phyloP scores from a whole-genome alignment of 1,140 invertebrate species.

The Agrypnia vestita region DNA sequence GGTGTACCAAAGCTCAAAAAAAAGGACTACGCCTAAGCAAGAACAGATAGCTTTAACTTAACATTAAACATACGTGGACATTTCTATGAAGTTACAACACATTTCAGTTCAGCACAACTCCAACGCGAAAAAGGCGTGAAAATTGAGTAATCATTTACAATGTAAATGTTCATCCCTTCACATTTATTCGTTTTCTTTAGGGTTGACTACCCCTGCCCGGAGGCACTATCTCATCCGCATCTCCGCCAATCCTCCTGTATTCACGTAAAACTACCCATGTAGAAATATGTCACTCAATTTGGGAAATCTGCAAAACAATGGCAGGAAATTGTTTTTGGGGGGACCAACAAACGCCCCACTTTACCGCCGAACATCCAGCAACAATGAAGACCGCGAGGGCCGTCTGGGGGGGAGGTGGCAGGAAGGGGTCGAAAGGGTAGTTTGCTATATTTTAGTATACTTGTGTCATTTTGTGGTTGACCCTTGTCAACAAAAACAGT shows the following conservation, averaged over 20 bases:
- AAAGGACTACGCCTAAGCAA: too few relatives aligned
- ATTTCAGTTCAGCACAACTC: too few relatives aligned
- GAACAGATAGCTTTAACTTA: too few relatives aligned
- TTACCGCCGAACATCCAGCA: background rate
- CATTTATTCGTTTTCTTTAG: too few relatives aligned
- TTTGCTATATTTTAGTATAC: slow-evolving; percentile 20
- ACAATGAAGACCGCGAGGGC: background rate
- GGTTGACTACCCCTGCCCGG: too few relatives aligned
- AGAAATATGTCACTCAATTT: slow-evolving; percentile 30
- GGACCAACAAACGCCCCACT: background rate
- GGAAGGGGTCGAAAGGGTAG: background rate
- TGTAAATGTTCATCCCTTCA: too few relatives aligned
- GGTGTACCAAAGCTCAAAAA: too few relatives aligned
- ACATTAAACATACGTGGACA: too few relatives aligned
- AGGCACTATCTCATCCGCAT: background rate
- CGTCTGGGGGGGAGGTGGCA: background rate
- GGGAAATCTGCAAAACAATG: slow-evolving; percentile 24
- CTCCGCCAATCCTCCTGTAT: background rate
- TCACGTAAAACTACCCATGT: slow-evolving; percentile 20
- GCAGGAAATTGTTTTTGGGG: slow-evolving; percentile 21
- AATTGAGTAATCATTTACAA: too few relatives aligned
- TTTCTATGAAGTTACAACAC: too few relatives aligned
- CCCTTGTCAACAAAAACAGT: background rate
- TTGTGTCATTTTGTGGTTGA: slow-evolving; percentile 15
- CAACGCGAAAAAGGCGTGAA: too few relatives aligned